A percentile compares a stretch with the other conserved stretches of the same genome.
These are phyloP conservation scores for Patella depressa DNA, from an alignment of 2,888 invertebrate genomes.

Conservation along the genomic window DNA sequence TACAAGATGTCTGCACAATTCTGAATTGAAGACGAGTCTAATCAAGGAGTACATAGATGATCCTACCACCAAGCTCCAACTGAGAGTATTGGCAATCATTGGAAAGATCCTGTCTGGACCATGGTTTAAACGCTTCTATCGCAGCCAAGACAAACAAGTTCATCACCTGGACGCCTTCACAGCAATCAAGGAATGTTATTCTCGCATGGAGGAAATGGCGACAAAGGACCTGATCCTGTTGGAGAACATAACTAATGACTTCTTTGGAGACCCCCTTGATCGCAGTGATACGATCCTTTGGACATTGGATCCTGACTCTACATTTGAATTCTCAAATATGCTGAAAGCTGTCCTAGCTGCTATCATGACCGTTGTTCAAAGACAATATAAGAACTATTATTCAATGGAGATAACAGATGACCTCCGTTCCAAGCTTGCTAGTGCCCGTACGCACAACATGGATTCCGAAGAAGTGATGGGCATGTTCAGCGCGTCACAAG, in stretches of 20 bases:
- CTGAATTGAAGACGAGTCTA: constrained; percentile 24
- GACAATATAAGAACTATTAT: constrained; percentile 32
- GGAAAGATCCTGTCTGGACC: constrained; percentile 27
- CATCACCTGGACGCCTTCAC: constrained; percentile 13
- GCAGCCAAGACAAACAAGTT: constrained; percentile 12
- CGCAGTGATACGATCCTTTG: too few species aligned
- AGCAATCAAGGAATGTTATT: too few species aligned
- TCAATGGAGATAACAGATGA: constrained; percentile 22
- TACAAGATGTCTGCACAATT: constrained; percentile 24
- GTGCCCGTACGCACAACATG: constrained; percentile 30
- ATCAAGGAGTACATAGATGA: constrained; percentile 24
- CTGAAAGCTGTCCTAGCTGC: constrained; percentile 6
- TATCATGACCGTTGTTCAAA: constrained; percentile 23
- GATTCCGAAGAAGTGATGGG: constrained; percentile 37
- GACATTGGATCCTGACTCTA: too few species aligned
- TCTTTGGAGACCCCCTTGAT: too few species aligned
- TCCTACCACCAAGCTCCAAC: constrained; percentile 17
- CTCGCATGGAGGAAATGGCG: too few species aligned
- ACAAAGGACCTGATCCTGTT: too few species aligned
- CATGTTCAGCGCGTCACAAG: constrained; percentile 30
- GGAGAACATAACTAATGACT: too few species aligned
- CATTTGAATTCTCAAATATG: constrained; percentile 11
- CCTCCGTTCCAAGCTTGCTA: neutral
- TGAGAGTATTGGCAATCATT: constrained; percentile 31
- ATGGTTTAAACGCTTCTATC: constrained; percentile 33